Percentiles rank a stretch among this genome's conserved stretches.
Evolutionary conservation across 1,140 invertebrate species (phyloP).

Genomic region (Macrotrachela quadricornifera): DNA sequence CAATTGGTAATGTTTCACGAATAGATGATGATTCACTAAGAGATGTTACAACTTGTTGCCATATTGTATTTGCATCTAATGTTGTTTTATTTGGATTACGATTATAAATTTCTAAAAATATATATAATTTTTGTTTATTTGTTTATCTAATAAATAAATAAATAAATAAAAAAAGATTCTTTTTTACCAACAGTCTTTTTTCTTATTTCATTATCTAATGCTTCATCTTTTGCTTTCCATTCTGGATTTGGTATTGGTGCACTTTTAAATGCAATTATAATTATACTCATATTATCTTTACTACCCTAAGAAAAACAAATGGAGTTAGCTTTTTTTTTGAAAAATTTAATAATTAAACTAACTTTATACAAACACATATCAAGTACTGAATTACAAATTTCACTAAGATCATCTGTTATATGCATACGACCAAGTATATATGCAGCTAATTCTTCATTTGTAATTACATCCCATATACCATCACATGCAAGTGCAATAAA

Average conservation of each 20-base stretch:
- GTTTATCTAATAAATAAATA: too few species aligned
- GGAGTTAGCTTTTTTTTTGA: neutral
- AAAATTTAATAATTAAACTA: conserved; percentile 11
- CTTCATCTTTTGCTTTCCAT: conserved; percentile 3
- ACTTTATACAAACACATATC: conserved; percentile 96
- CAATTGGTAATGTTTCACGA: too few species aligned
- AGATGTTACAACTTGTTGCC: too few species aligned
- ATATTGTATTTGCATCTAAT: too few species aligned
- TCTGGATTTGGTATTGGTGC: neutral
- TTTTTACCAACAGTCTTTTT: neutral
- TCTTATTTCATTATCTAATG: neutral
- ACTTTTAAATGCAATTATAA: conserved; percentile 59
- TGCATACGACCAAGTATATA: conserved; percentile 70
- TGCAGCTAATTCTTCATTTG: conserved; percentile 78
- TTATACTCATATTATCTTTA: conserved; percentile 98
- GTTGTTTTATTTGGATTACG: too few species aligned
- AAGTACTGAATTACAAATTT: conserved; percentile 80
- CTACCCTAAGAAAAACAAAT: conserved; percentile 51
- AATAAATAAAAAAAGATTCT: too few species aligned
- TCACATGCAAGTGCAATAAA: conserved; percentile 96
- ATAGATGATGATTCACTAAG: too few species aligned
- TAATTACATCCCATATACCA: conserved; percentile 89
- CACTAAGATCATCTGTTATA: conserved; percentile 64
- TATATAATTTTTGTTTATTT: too few species aligned
- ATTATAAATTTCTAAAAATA: too few species aligned